A percentile compares a stretch with the other conserved stretches of the same genome.
Evolutionary conservation across 2,113 vertebrate genomes (phyloP).

Genomic region (Nicator chloris): DNA sequence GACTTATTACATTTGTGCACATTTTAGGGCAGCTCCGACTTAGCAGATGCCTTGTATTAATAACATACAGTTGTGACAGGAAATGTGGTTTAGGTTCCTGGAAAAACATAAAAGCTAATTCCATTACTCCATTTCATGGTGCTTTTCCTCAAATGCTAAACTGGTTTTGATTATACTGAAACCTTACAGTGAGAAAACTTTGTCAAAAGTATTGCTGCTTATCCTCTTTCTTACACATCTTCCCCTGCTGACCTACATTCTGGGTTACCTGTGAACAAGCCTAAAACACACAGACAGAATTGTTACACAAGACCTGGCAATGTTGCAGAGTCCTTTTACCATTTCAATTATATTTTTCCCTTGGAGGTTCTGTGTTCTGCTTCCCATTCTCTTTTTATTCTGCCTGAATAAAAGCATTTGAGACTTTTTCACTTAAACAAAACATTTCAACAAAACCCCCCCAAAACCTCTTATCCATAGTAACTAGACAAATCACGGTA

Average conservation of each 20-base stretch:
- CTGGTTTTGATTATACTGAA: slow-evolving; percentile 75
- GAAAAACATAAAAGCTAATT: slow-evolving; percentile 83
- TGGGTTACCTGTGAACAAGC: slow-evolving; percentile 54
- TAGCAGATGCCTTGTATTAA: slow-evolving; percentile 79
- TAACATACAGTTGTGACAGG: slow-evolving; percentile 79
- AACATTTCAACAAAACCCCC: slow-evolving; percentile 36
- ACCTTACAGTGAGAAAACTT: slow-evolving; percentile 64
- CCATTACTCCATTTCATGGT: slow-evolving; percentile 77
- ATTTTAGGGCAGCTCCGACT: slow-evolving; percentile 64
- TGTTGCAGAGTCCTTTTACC: background rate
- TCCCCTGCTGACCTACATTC: slow-evolving; percentile 30
- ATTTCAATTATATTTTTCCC: background rate
- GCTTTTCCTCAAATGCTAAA: slow-evolving; percentile 71
- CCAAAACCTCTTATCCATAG: slow-evolving; percentile 55
- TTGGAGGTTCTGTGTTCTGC: background rate
- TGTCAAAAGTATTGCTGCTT: slow-evolving; percentile 26
- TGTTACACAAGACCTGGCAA: background rate
- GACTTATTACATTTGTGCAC: slow-evolving; percentile 65
- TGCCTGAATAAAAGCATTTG: background rate
- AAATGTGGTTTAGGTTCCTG: slow-evolving; percentile 80
- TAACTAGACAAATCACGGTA: slow-evolving; percentile 70
- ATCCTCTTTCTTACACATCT: background rate
- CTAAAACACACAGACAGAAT: background rate
- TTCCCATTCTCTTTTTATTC: background rate
- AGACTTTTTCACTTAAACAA: slow-evolving; percentile 42